Base-by-base conservation (phyloP, 2,113 vertebrate species). In the Balaeniceps rex region DNA sequence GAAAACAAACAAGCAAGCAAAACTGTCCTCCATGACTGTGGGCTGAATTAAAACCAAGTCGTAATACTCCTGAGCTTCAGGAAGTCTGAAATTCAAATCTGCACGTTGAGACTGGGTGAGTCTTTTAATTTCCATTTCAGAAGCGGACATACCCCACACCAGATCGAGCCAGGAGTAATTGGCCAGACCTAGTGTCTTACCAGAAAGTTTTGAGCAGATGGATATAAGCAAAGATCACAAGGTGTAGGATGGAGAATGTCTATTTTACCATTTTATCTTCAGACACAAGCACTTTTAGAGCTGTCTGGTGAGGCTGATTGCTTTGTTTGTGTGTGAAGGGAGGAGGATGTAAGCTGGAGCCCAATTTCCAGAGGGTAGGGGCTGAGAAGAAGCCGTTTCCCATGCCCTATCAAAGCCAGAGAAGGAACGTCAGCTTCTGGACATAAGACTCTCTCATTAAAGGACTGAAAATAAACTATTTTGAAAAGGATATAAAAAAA, bases 31-130 rank as follows among this genome's bases (percentile, higher is more conserved):
- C 2, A 0, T 72, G 42, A 54, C 81, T 31, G 60, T 17, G 63
- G 25, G 65, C 69, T 55, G 31, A 61, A 61, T 23, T 72, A 61
- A 77, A 90, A 38, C 2, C 0, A 40, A 78, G 38, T n/a, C 33
- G 10, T 66, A 92, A 83, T 6, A 25, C 31, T 93, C 55, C 65
- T 8, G 12, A 79, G 25, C 33, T 88, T 78, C 55, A 71, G 85
- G 66, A 83, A 92, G 86, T 92, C 91, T 93, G 71, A 86, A 61
- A 95, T 94, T 86, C 63, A 90, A 86, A 96, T 90, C 83, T 57
- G 31, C 34, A 0, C 58, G 83, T 70, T 38, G 54, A 88, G 46
- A 24, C n/a, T 7, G 36, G 78, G 75, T 82, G 46, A 19, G 54
- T 12, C 36, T 54, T 42, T 36, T 65, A 12, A 69, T 93, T 95